phyloP scores from a whole-genome alignment of 2,888 invertebrate genomes.

The Drosophila glabriapex region DNA sequence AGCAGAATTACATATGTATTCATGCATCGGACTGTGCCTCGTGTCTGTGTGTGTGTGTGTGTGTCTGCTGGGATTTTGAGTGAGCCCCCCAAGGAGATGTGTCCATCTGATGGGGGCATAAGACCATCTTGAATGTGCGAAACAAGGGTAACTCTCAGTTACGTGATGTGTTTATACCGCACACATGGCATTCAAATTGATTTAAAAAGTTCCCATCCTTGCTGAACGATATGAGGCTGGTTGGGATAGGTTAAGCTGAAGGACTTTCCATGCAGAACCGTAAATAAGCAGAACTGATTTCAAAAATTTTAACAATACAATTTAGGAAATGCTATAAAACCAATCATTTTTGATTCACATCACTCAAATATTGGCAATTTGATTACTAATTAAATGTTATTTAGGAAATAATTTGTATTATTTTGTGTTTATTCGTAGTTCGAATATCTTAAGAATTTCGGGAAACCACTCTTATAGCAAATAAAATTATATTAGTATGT shows the following conservation, averaged over 20 bases:
- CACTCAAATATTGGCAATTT: neutral
- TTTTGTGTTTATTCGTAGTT: neutral
- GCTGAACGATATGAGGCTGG: neutral
- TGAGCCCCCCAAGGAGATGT: slow-evolving; percentile 15
- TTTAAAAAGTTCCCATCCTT: slow-evolving; percentile 6
- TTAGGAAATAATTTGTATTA: neutral
- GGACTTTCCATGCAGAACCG: neutral
- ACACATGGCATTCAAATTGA: slow-evolving; percentile 26
- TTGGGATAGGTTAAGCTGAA: neutral
- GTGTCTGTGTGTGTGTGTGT: slow-evolving; percentile 31
- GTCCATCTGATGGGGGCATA: slow-evolving; percentile 15
- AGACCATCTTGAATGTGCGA: slow-evolving; percentile 18
- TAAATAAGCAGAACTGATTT: neutral
- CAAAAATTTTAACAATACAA: neutral
- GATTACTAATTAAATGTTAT: neutral
- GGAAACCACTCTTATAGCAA: neutral
- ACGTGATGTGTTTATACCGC: slow-evolving; percentile 54
- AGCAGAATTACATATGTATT: slow-evolving; percentile 69
- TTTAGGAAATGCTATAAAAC: neutral
- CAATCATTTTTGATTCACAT: neutral
- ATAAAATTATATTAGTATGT: neutral
- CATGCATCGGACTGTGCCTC: slow-evolving; percentile 59
- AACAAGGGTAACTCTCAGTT: slow-evolving; percentile 72
- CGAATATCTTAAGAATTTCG: neutral
- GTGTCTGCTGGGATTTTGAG: slow-evolving; percentile 49